These are phyloP conservation scores for Idris sp. DNA, from an alignment of 1,140 invertebrate species.

Conservation along the genomic window DNA sequence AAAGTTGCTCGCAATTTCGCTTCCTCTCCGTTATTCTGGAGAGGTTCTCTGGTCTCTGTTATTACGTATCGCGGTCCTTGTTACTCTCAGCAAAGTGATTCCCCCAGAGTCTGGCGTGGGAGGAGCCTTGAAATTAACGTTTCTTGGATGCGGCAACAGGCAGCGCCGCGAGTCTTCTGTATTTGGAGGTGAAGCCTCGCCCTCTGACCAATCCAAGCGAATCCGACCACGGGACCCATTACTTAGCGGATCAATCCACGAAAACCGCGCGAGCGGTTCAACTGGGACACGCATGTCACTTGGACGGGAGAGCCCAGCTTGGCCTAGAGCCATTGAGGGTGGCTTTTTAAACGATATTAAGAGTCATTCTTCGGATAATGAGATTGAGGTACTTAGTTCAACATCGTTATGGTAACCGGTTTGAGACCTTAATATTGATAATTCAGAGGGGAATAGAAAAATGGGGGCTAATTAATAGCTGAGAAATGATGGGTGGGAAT, in stretches of 20 bases:
- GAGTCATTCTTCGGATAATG: slow-evolving; percentile 20
- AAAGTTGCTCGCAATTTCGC: neutral
- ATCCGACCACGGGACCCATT: slow-evolving; percentile 53
- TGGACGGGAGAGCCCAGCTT: slow-evolving; percentile 11
- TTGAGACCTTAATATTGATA: no score
- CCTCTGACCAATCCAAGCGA: slow-evolving; percentile 72
- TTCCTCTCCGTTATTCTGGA: slow-evolving; percentile 4
- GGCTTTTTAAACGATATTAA: slow-evolving; percentile 6
- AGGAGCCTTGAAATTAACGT: slow-evolving; percentile 68
- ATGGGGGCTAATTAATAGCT: no score
- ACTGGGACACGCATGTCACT: slow-evolving; percentile 47
- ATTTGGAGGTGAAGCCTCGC: slow-evolving; percentile 70
- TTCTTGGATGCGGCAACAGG: slow-evolving; percentile 60
- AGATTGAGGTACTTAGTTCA: slow-evolving; percentile 3
- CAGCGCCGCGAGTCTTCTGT: slow-evolving; percentile 52
- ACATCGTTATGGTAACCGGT: neutral
- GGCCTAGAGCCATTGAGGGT: neutral
- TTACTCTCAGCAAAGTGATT: slow-evolving; percentile 35
- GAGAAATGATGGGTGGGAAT: no score
- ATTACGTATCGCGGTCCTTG: slow-evolving; percentile 25
- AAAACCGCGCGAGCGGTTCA: slow-evolving; percentile 43
- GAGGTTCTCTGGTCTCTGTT: slow-evolving; percentile 7
- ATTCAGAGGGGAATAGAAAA: no score
- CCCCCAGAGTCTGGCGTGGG: slow-evolving; percentile 61
- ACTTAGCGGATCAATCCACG: slow-evolving; percentile 67